A percentile compares a stretch with the other conserved stretches of the same genome.
phyloP scores from a whole-genome alignment of 2,113 vertebrate species.

The Papio anubis region DNA sequence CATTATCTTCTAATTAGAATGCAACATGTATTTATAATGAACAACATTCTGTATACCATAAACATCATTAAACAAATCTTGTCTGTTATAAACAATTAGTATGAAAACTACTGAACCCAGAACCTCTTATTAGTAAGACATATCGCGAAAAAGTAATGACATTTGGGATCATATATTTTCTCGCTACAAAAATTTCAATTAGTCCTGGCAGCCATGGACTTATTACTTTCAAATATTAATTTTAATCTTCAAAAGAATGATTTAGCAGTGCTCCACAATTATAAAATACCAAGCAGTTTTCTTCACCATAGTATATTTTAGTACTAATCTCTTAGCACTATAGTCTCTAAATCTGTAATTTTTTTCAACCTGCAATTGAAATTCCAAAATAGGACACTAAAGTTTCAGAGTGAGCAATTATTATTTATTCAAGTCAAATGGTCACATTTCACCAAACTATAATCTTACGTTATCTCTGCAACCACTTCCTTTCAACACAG shows the following conservation, averaged over 20 bases:
- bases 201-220: conserved; percentile 35
- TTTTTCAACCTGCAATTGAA: background rate
- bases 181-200: conserved; percentile 63
- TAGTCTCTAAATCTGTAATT: background rate
- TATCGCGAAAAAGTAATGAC: conserved; percentile 42
- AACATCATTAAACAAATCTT: conserved; percentile 45
- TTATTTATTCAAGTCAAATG: background rate
- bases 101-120: conserved; percentile 42
- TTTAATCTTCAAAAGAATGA: conserved; percentile 60
- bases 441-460: background rate
- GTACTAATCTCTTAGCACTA: background rate
- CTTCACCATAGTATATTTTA: background rate
- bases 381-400: background rate
- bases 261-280: conserved; percentile 23
- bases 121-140: conserved; percentile 38
- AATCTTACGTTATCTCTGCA: background rate
- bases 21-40: background rate
- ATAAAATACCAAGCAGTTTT: conserved; percentile 47
- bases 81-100: conserved; percentile 46
- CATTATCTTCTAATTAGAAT: conserved; percentile 18
- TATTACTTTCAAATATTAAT: conserved; percentile 67
- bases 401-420: background rate
- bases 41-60: background rate
- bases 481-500: background rate
- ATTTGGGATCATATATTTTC: conserved; percentile 52